Base-by-base conservation (phyloP, 1,140 invertebrate genomes). In the Zaprionus taronus region DNA sequence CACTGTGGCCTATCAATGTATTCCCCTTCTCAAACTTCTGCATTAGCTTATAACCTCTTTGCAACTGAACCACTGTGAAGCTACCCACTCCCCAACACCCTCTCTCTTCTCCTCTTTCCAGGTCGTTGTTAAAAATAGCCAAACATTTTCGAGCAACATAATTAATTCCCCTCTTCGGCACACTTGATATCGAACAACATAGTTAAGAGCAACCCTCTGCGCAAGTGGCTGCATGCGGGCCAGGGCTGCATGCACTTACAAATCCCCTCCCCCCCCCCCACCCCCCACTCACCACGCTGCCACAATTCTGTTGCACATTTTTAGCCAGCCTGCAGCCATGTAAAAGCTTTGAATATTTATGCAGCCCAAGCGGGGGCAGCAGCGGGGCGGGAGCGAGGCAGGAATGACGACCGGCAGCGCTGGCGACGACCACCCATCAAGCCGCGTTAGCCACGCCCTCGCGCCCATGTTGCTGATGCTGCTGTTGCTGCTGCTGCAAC, bases 301-400 rank as follows among this genome's bases (percentile, higher is more conserved):
- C 55, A 53, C 34, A 64, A 56, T 47, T 76, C 71, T 87, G 83
- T 89, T 87, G 83, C 84, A 89, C 83, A 87, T 87, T 87, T 87
- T 87, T 89, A 89, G 84, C 81, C 83, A 89, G 83, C 84, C 83
- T 87, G 81, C 84, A 83, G 83, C 81, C 83, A 83, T 89, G 84
- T 83, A 87, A 89, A 80, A 84, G 84, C 83, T 89, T 87, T 87
- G 83, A 87, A 87, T 87, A 87, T 87, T 87, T 87, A 89, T 87
- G 83, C 81, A 89, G 71, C 61, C 44, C 26, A 4, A 34, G 38
- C 64, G 58, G 71, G 31, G 55, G 69, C 77, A 80, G 65, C 67
- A 77, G 64, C 77, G 67, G 62, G 22, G 26, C 58, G 69, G 31
- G 31, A 24, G 12, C 65, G 68, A 41, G 58, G 62, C 71, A 76